Evolutionary conservation across 2,797 vertebrate species (phyloP).

Genomic region (Sarcoramphus papa): DNA sequence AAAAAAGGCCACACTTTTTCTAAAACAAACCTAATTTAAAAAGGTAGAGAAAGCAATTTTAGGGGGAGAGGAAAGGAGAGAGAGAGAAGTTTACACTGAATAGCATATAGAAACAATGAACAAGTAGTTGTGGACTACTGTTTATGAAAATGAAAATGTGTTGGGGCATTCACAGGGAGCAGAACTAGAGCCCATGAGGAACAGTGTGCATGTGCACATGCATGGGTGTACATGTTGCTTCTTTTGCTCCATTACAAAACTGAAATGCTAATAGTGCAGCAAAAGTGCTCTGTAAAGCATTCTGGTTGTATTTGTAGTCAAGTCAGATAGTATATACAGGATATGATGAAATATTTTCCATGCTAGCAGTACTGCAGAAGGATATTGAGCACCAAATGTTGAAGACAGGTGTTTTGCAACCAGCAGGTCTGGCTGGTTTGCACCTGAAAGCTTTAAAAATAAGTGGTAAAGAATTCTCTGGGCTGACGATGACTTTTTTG

Average conservation of each 20-base stretch:
- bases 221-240: background rate
- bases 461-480: background rate
- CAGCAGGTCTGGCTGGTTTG: background rate
- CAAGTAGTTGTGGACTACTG: background rate
- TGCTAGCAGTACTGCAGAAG: background rate
- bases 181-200: background rate
- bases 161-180: background rate
- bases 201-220: fast-evolving
- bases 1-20: background rate
- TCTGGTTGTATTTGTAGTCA: background rate
- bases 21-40: background rate
- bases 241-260: background rate
- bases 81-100: background rate
- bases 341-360: background rate
- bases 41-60: background rate
- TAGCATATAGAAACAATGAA: background rate
- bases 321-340: background rate
- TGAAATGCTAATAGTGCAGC: background rate
- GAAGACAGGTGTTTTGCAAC: background rate
- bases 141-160: background rate
- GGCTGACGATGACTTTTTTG: background rate
- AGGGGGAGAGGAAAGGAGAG: fast-evolving
- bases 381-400: background rate
- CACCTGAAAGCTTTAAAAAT: background rate
- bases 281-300: background rate